Conservation (phyloP, 2,797 vertebrate genomes). For the Pangasius macronema region DNA sequence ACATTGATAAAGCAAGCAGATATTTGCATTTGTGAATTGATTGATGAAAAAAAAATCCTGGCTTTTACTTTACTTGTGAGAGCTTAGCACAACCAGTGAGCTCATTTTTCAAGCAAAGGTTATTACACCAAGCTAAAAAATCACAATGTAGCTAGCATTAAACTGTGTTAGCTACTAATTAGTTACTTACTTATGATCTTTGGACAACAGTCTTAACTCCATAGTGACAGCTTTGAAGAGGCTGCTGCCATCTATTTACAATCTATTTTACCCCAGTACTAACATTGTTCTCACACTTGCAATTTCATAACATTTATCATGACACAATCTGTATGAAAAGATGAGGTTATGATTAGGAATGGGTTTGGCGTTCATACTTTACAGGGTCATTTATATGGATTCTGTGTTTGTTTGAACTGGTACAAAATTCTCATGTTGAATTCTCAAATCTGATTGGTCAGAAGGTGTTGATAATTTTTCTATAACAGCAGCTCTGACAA, state of each 20-base stretch:
- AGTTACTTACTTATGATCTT: too few species aligned
- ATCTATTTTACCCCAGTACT: not conserved
- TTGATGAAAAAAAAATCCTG: not conserved
- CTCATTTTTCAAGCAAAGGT: not conserved
- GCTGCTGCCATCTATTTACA: not conserved
- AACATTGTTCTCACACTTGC: not conserved
- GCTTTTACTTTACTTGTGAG: not conserved
- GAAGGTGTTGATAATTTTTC: not conserved
- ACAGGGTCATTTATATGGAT: not conserved
- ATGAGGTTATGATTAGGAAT: not conserved
- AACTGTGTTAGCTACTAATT: too few species aligned
- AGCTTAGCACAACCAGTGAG: not conserved
- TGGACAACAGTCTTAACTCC: not conserved
- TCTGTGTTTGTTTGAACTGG: not conserved
- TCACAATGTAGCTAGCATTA: not conserved
- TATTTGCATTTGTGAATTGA: not conserved
- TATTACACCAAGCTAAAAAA: not conserved
- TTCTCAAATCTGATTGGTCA: not conserved
- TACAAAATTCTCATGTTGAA: not conserved
- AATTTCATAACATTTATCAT: not conserved
- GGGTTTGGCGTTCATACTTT: not conserved
- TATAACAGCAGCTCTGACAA: not conserved
- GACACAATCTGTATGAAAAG: not conserved
- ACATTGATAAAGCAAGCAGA: slow-evolving; percentile 29
- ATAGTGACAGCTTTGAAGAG: not conserved